Base-by-base conservation (phyloP, 2,888 invertebrate species). In the Mythimna pallens region DNA sequence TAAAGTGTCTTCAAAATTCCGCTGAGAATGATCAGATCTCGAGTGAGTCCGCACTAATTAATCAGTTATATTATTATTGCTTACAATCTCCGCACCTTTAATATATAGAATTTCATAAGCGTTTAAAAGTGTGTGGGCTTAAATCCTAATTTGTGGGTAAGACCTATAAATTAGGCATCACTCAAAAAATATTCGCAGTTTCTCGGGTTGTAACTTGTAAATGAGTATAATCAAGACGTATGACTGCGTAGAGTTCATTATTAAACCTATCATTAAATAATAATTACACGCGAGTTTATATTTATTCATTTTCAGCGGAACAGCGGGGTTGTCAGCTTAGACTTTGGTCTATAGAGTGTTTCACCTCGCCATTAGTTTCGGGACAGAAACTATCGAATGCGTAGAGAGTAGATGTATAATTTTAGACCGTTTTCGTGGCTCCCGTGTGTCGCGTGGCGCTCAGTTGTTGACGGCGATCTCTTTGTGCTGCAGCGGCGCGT, bases 391-490 rank as follows among this genome's bases (percentile, higher is more conserved):
- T 57, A 70, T 73, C 73, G 69, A 71, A 55, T 73, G 73, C 62
- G 69, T 84, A 73, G 74, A 75, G 64, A 65, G 79, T 61, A 66
- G 83, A 30, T 75, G 58, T 71, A 70, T 76, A 73, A 54, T 72
- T 82, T 82, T 78, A 84, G 82, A 84, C 85, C 85, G 84, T 78
- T 73, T 74, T 82, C 62, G 73, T 74, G 58, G 50, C 43, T 63
- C 59, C 58, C 55, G 77, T 58, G 64, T 57, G 54, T 58, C 30
- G 66, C 54, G 59, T 36, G n/a, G 50, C 66, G 67, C 73, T 93
- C 91, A 94, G 85, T 93, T 92, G 82, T 89, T 93, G 75, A 89
- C 87, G 34, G 90, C 85, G 66, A 91, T 87, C 80, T 94, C 93
- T 80, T 91, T 92, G 36, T 89, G 87, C 74, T 92, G 92, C 14